These are phyloP conservation scores for Andrena cerasifolii DNA, from an alignment of 1,140 invertebrate genomes.

Conservation along the genomic window DNA sequence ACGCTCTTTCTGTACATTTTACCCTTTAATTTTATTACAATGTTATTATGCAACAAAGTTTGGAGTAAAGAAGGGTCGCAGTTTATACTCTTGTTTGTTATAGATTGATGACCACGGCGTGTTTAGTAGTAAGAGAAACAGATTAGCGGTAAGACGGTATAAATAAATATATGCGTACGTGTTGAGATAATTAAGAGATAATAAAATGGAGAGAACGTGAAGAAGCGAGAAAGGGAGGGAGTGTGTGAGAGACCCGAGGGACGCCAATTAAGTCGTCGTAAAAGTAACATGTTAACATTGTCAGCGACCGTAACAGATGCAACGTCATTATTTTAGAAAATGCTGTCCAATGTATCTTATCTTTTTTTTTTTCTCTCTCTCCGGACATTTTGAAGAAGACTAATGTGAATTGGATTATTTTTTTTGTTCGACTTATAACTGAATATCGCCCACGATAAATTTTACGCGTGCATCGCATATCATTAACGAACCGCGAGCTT, in stretches of 20 bases:
- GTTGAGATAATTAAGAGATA: constrained; percentile 42
- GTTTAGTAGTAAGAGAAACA: constrained; percentile 57
- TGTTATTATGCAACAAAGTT: constrained; percentile 71
- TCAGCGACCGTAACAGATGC: constrained; percentile 36
- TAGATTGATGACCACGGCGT: constrained; percentile 62
- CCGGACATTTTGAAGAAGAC: not conserved
- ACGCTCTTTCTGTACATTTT: constrained; percentile 81
- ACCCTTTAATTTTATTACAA: constrained; percentile 78
- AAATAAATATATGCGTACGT: constrained; percentile 55
- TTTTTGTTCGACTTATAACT: not conserved
- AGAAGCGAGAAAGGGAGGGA: constrained; percentile 29
- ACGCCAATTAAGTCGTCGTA: constrained; percentile 52
- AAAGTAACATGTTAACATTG: constrained; percentile 54
- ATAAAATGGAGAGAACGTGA: constrained; percentile 34
- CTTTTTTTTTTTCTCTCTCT: no score
- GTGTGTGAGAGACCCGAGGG: constrained; percentile 15
- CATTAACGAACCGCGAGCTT: constrained; percentile 8
- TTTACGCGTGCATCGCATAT: constrained; percentile 1
- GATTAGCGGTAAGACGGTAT: constrained; percentile 45
- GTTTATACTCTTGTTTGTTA: constrained; percentile 67
- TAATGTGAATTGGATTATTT: not conserved
- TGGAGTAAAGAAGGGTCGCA: constrained; percentile 69
- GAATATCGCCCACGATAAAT: constrained; percentile 10
- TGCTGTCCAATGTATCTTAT: constrained; percentile 12
- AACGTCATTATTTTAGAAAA: constrained; percentile 45